Percentiles rank a stretch among this genome's conserved stretches.
Evolutionary conservation across 2,797 vertebrate species (phyloP).

Genomic region (Chloroceryle amazona): DNA sequence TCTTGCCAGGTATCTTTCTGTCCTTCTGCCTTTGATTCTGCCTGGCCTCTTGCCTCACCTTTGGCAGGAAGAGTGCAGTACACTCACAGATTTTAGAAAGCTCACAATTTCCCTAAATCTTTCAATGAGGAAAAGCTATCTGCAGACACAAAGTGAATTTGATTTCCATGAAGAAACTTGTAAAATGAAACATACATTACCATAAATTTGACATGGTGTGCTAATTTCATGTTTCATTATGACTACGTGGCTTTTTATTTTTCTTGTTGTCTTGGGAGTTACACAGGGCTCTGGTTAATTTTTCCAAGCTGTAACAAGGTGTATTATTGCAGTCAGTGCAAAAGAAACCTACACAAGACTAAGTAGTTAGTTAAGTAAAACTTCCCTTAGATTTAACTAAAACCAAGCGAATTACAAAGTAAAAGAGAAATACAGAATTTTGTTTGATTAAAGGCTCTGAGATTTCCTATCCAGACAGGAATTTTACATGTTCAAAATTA

Average conservation of each 20-base stretch:
- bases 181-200: constrained; percentile 6
- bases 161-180: constrained; percentile 86
- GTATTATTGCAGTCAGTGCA: background rate
- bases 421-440: background rate
- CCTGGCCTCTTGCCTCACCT: background rate
- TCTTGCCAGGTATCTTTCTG: background rate
- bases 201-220: background rate
- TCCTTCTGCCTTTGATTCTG: background rate
- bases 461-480: background rate
- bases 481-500: background rate
- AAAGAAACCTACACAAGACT: background rate
- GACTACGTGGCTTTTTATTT: background rate
- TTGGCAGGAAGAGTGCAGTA: background rate
- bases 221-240: background rate
- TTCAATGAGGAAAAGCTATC: constrained; percentile 86
- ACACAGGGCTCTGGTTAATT: background rate
- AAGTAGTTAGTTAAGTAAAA: background rate
- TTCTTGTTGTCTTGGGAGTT: background rate
- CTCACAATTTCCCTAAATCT: constrained; percentile 84
- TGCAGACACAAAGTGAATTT: constrained; percentile 83
- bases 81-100: background rate
- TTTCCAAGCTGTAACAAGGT: background rate
- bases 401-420: background rate
- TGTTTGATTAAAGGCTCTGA: background rate
- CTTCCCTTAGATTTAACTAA: background rate